Evolutionary conservation across 2,113 vertebrate species (phyloP), one percentile per base, ranked within the genome.

Genomic region (Ammospiza caudacuta): DNA sequence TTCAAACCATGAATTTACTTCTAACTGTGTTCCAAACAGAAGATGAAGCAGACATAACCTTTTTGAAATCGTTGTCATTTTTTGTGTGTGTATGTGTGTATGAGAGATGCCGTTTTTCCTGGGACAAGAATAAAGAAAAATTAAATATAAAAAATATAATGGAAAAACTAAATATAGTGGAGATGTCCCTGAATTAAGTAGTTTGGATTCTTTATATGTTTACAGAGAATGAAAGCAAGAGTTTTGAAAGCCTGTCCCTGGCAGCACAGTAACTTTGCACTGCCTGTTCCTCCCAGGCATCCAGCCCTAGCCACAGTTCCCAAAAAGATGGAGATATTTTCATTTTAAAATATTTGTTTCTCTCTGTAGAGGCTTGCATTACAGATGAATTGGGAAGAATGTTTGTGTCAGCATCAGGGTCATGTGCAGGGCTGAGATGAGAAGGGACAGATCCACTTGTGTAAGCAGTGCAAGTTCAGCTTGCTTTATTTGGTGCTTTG

Each of bases 41-140:
- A 82, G 9, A 29, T 17, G 73, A 90, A 59, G 55, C 9, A 67
- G 18, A 31, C 11, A 22, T 24, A 28, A 14, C 3, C 8, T 63
- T 61, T 64, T n/a, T 25, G 4, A 83, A 51, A 22, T 59, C 10
- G 15, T 21, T 37, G 37, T 83, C n/a, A 6, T 19, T 51, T 25
- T 25, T 13, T 61, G 2, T 29, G 5, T 52, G 5, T 39, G 1
- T 51, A 8, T 15, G 5, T 67, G 4, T 25, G 4, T 18, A 7
- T 10, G 37, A 73, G 20, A 54, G 19, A 44, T 27, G 7, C 16
- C 3, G 31, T 67, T 72, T 79, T 74, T 86, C 20, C 5, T 35
- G 24, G 29, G 27, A 41, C 4, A 64, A 27, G 18, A 64, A 68
- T 17, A 29, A 63, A 43, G 33, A 46, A 59, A 23, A 58, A 35